phyloP scores from a whole-genome alignment of 2,888 invertebrate species.

The Netelia melanura region DNA sequence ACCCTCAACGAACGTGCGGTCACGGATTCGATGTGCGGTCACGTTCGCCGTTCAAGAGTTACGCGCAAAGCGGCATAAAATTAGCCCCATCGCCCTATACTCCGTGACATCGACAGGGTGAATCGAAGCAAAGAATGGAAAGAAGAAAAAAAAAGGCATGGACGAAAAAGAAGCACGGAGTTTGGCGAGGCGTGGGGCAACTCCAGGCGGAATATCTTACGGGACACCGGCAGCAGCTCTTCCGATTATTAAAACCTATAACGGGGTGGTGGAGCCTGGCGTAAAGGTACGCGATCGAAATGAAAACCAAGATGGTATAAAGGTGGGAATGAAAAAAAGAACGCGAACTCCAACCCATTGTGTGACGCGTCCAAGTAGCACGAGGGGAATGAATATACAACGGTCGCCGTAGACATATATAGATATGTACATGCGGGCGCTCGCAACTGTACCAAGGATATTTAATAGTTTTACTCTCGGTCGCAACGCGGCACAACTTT shows the following conservation, averaged over 20 bases:
- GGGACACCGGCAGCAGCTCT: conserved; percentile 30
- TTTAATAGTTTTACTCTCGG: conserved; percentile 61
- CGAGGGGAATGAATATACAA: conserved; percentile 30
- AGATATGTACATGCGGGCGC: not conserved
- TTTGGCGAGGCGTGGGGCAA: conserved; percentile 15
- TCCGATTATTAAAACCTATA: conserved; percentile 62
- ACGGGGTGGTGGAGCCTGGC: conserved; percentile 11
- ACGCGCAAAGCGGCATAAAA: conserved; percentile 51
- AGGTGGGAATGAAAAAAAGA: conserved; percentile 30
- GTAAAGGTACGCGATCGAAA: conserved; percentile 60
- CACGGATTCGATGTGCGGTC: conserved; percentile 74
- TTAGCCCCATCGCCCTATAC: conserved; percentile 21
- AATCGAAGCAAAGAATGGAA: not conserved
- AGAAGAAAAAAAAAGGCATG: conserved; percentile 3
- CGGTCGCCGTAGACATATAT: conserved; percentile 6
- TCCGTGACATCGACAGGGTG: conserved; percentile 31
- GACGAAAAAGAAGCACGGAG: conserved; percentile 13
- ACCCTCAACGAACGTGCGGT: conserved; percentile 65
- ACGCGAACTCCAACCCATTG: conserved; percentile 28
- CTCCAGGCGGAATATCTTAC: conserved; percentile 53
- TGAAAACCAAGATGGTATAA: conserved; percentile 58
- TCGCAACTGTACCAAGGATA: conserved; percentile 37
- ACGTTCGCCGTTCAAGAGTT: conserved; percentile 73
- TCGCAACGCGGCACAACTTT: conserved; percentile 18
- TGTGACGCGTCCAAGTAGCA: conserved; percentile 25